These are phyloP conservation scores for Periophthalmus magnuspinnatus DNA, from an alignment of 2,797 vertebrate genomes.

Conservation along the genomic window DNA sequence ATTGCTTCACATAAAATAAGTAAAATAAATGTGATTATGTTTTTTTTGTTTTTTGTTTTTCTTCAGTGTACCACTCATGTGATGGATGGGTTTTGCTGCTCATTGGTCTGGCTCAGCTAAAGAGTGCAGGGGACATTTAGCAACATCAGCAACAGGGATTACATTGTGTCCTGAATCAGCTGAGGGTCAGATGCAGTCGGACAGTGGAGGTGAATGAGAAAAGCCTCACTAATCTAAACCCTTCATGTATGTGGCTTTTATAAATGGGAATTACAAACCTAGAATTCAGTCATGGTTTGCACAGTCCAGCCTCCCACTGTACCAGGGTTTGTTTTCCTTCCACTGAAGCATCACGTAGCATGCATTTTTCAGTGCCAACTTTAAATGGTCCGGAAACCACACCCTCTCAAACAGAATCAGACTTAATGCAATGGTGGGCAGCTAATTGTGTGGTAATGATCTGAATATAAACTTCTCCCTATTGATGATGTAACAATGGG, in stretches of 20 bases:
- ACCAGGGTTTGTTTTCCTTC: conserved; percentile 20
- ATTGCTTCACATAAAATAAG: too few relatives aligned
- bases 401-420: conserved; percentile 2
- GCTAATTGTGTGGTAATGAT: neutral
- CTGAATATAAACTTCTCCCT: neutral
- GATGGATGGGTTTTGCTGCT: neutral
- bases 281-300: conserved; percentile 1
- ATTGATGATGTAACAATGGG: neutral
- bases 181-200: conserved; percentile 4
- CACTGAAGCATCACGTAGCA: neutral
- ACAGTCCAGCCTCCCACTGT: neutral
- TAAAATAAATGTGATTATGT: too few relatives aligned
- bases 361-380: conserved; percentile 13
- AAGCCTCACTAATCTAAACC: neutral
- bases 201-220: neutral
- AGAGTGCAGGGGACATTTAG: neutral
- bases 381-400: conserved; percentile 30
- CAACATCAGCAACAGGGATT: conserved; percentile 12
- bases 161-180: conserved; percentile 2
- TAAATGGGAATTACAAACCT: neutral
- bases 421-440: neutral
- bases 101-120: neutral
- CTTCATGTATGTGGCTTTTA: neutral
- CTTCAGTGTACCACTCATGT: neutral
- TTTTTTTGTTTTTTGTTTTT: neutral